Evolutionary conservation across 2,888 invertebrate species (phyloP), one percentile per base, ranked within the genome.

Genomic region (Lycaena phlaeas): DNA sequence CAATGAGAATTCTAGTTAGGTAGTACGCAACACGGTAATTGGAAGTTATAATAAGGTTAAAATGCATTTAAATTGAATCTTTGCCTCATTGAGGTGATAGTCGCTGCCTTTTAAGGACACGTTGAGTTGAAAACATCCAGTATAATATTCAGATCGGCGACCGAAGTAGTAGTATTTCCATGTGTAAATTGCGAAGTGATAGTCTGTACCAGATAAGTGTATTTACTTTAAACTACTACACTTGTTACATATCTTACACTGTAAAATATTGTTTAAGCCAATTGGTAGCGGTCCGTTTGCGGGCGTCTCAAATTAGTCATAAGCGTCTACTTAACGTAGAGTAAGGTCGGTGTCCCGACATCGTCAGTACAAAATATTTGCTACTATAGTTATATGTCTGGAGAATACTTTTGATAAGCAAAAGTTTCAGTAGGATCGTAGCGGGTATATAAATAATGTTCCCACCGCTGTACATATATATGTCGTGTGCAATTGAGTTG

Each of bases 161-260:
- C 12, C 12, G 18, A 12, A 11, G 22, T 34, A 50, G 47, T 51
- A 53, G 49, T 53, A 51, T 50, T 45, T 49, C 52, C 51, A 48
- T 38, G 36, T 46, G 42, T 44, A 49, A 45, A 42, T 48, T 47
- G 34, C 10, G 59, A 56, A 50, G 63, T 59, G 57, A 62, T 60
- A 61, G 63, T 68, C 57, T 54, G 71, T 73, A 73, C 69, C 67
- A 68, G 70, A 72, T 67, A 65, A 59, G 62, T 72, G 73, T 73
- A 73, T 74, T 74, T 74, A 72, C 67, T 46, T 60, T 65, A 64
- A 61, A 37, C 50, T 58, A 54, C 54, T 55, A 72, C 81, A 77
- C 79, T 78, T 64, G 78, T 81, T 81, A 79, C 76, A 77, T 79
- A 77, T 78, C 76, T 68, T 71, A 70, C 78, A 79, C 78, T 70